Evolutionary conservation across 1,140 invertebrate species (phyloP).

Genomic region (Anastrepha ludens): DNA sequence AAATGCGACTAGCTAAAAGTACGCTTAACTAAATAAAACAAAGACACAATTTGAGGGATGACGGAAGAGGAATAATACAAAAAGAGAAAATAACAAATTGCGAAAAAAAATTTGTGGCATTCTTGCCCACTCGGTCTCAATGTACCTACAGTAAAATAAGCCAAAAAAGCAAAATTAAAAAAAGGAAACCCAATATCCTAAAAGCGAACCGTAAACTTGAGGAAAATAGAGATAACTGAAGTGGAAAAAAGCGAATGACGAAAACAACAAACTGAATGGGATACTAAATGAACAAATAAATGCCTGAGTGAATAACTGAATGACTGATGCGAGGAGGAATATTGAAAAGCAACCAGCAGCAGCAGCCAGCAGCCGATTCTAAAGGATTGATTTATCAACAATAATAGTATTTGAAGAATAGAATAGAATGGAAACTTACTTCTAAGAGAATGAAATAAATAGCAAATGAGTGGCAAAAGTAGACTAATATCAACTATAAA

Average conservation of each 20-base stretch:
- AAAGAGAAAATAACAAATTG: not conserved
- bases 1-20: conserved; percentile 17
- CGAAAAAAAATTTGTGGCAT: not conserved
- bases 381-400: conserved; percentile 4
- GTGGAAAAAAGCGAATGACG: not conserved
- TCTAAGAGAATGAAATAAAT: not conserved
- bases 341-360: not conserved
- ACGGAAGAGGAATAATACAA: not conserved
- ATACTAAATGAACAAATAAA: conserved; percentile 38
- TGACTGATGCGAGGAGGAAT: conserved; percentile 24
- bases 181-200: not conserved
- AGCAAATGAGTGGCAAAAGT: not conserved
- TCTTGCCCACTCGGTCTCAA: not conserved
- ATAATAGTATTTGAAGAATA: not conserved
- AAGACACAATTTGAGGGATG: conserved; percentile 16
- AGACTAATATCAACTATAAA: not conserved
- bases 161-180: not conserved
- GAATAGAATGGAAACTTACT: not conserved
- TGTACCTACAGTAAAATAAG: not conserved
- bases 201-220: conserved; percentile 21
- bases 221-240: conserved; percentile 34
- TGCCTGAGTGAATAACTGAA: conserved; percentile 1
- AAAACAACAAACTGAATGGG: conserved; percentile 15
- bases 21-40: conserved; percentile 28
- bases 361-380: not conserved